phyloP scores from a whole-genome alignment of 2,113 vertebrate genomes.

The Alethe diademata region DNA sequence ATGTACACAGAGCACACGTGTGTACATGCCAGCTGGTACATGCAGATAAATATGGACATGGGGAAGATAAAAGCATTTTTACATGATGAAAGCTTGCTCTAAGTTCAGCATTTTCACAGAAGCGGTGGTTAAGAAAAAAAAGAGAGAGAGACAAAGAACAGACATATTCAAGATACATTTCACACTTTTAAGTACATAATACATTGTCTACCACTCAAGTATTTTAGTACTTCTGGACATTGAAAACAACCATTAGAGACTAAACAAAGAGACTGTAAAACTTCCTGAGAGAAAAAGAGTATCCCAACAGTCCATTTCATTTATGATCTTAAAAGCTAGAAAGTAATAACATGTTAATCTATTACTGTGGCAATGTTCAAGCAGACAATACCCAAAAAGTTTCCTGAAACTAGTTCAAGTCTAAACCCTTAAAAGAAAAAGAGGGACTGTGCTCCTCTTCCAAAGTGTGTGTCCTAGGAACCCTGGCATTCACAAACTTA shows the following conservation, averaged over 20 bases:
- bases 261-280: neutral
- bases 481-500: neutral
- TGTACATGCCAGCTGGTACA: neutral
- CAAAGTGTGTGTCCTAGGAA: neutral
- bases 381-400: neutral
- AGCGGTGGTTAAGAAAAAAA: neutral
- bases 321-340: neutral
- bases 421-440: neutral
- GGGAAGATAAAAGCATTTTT: neutral
- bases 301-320: neutral
- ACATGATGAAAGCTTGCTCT: neutral
- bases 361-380: neutral
- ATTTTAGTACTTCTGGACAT: neutral
- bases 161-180: neutral
- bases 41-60: neutral
- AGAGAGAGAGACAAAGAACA: neutral
- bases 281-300: neutral
- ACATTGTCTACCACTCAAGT: neutral
- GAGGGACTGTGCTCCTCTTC: neutral
- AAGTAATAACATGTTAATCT: neutral
- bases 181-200: neutral
- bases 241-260: neutral
- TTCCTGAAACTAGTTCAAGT: neutral
- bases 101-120: conserved; percentile 22
- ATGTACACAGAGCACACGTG: neutral